Percentiles rank a stretch among this genome's conserved stretches.
Evolutionary conservation across 2,113 vertebrate genomes (phyloP).

Genomic region (Hystrix cristata): DNA sequence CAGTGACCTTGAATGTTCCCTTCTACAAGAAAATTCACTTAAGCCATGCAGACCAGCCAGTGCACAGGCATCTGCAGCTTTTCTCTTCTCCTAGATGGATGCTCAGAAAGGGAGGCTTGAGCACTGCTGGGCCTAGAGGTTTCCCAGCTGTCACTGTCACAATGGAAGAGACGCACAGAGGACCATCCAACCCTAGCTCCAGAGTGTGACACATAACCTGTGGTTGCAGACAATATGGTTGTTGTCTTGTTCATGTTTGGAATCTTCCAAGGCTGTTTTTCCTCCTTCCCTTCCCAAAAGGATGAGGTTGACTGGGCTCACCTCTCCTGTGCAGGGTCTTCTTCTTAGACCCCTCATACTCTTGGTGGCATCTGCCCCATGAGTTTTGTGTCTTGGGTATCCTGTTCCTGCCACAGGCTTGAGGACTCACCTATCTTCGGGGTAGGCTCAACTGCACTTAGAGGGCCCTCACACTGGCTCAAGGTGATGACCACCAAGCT

Average conservation of each 20-base stretch:
- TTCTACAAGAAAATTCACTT: background rate
- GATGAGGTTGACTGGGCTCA: background rate
- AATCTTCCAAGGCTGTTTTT: background rate
- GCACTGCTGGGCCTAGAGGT: too few species aligned
- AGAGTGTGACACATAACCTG: background rate
- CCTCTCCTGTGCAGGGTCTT: background rate
- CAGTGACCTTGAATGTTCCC: fast-evolving
- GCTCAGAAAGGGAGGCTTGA: background rate
- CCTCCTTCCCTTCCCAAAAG: background rate
- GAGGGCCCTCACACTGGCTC: background rate
- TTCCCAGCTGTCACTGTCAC: background rate
- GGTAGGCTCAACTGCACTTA: background rate
- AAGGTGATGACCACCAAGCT: background rate
- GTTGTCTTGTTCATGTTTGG: background rate
- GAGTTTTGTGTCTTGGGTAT: background rate
- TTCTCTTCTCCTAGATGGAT: background rate
- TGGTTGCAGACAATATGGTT: background rate
- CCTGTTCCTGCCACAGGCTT: background rate
- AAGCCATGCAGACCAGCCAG: background rate
- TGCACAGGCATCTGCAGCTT: background rate
- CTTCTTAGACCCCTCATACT: background rate
- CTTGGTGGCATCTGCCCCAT: background rate
- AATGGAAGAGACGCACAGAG: background rate
- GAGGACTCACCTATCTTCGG: background rate
- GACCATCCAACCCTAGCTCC: background rate